Evolutionary conservation across 2,888 invertebrate species (phyloP).

Genomic region (Zhuqinia jingwanae): DNA sequence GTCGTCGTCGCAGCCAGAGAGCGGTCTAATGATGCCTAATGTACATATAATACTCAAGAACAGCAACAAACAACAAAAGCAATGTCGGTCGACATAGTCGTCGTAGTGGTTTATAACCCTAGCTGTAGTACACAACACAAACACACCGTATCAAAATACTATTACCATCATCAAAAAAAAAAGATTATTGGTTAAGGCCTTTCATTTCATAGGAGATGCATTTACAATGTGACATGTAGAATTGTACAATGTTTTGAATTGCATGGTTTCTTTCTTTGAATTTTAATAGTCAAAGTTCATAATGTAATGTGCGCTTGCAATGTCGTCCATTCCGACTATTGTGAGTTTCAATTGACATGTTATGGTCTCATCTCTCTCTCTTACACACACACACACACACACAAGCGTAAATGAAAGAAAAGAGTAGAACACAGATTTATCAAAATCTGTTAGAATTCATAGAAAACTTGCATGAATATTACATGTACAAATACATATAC

Average conservation of each 20-base stretch:
- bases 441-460: too few species aligned
- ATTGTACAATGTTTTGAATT: conserved; percentile 13
- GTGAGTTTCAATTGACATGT: too few species aligned
- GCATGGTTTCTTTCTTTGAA: background rate
- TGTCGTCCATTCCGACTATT: too few species aligned
- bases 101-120: too few species aligned
- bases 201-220: conserved; percentile 45
- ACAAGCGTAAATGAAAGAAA: too few species aligned
- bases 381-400: too few species aligned
- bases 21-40: background rate
- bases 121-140: too few species aligned
- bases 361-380: too few species aligned
- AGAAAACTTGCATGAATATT: too few species aligned
- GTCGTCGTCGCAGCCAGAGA: background rate
- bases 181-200: conserved; percentile 66
- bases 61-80: background rate
- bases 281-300: background rate
- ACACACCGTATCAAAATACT: conserved; percentile 26
- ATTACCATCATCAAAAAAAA: conserved; percentile 63
- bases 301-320: background rate
- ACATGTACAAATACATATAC: too few species aligned
- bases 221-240: background rate
- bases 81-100: conserved; percentile 48
- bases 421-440: too few species aligned
- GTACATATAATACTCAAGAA: background rate